Percentiles rank a stretch among this genome's conserved stretches.
Conservation (phyloP, 2,797 vertebrate species). For the Sebastes melanostomus region DNA sequence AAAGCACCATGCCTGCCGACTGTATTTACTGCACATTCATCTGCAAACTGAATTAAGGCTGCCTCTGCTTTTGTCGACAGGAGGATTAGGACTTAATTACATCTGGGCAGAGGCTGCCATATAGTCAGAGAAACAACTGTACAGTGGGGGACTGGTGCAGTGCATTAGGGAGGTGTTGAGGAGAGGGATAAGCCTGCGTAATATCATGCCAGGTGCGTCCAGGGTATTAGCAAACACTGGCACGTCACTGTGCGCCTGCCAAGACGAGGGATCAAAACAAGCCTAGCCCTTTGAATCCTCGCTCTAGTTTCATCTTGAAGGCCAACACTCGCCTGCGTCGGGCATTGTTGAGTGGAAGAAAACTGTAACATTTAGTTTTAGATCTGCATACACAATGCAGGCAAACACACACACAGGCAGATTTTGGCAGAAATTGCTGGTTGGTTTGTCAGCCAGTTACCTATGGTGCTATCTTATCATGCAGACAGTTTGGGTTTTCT, state of each 20-base stretch:
- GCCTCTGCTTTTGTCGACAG: conserved; percentile 59
- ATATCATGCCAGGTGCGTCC: conserved; percentile 70
- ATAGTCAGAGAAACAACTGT: conserved; percentile 41
- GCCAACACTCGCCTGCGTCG: conserved; percentile 20
- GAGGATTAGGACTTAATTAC: conserved; percentile 72
- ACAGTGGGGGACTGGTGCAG: conserved; percentile 27
- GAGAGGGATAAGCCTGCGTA: conserved; percentile 70
- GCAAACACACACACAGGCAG: not conserved
- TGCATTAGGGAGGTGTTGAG: conserved; percentile 70
- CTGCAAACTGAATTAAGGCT: conserved; percentile 46
- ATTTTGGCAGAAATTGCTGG: not conserved
- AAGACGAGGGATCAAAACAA: conserved; percentile 65
- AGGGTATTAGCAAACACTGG: conserved; percentile 67
- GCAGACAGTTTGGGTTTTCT: not conserved
- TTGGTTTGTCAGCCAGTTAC: not conserved
- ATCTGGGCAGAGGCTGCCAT: conserved; percentile 47
- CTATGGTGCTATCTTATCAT: not conserved
- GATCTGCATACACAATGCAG: not conserved
- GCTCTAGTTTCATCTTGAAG: conserved; percentile 51
- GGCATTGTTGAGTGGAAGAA: conserved; percentile 11
- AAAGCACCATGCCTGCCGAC: conserved; percentile 20
- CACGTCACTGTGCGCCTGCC: conserved; percentile 58
- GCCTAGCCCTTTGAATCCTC: conserved; percentile 19
- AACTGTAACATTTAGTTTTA: conserved; percentile 18
- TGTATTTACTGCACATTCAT: conserved; percentile 41